Evolutionary conservation across 2,888 invertebrate species (phyloP), one percentile per base, ranked within the genome.

Genomic region (Lithophane semibrunnea): DNA sequence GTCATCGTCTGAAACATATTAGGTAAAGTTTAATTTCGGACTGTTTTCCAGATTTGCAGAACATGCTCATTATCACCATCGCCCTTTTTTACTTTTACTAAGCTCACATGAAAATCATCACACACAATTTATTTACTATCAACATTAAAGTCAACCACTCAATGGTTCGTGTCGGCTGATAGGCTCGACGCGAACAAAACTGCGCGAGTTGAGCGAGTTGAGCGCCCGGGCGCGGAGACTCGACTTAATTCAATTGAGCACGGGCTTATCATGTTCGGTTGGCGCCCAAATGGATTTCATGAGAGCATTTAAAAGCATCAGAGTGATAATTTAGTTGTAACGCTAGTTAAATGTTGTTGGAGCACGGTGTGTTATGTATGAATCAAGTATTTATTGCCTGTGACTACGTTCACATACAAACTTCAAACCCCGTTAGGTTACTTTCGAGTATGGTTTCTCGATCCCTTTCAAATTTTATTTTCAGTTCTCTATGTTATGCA

Each of bases 211-310:
- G 79, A 58, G 83, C 75, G 73, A 64, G 75, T 42, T 67, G 79
- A 58, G 83, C 86, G 69, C 60, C 60, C 77, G 73, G 82, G 84
- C 79, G 83, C 66, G 78, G 72, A 83, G 80, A 72, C 83, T 75
- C 79, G 52, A 67, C 80, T 81, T 88, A 88, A 88, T 88, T 83
- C 88, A 88, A 88, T 88, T 88, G 84, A 79, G 83, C 82, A 88
- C 84, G 75, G 69, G 84, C 88, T 88, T 86, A 87, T 87, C 84
- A 83, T 83, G 83, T 87, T 83, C 85, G 70, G 85, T 83, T 79
- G 77, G 78, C 77, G 75, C 79, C 76, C 76, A 86, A 84, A 86
- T 86, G 86, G 81, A 86, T 87, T 86, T 66, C 75, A 84, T 75
- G 81, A 84, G 82, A 84, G 82, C 70, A 78, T 87, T 84, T 80